phyloP scores from a whole-genome alignment of 1,140 invertebrate genomes.

The Acromyrmex charruanus region DNA sequence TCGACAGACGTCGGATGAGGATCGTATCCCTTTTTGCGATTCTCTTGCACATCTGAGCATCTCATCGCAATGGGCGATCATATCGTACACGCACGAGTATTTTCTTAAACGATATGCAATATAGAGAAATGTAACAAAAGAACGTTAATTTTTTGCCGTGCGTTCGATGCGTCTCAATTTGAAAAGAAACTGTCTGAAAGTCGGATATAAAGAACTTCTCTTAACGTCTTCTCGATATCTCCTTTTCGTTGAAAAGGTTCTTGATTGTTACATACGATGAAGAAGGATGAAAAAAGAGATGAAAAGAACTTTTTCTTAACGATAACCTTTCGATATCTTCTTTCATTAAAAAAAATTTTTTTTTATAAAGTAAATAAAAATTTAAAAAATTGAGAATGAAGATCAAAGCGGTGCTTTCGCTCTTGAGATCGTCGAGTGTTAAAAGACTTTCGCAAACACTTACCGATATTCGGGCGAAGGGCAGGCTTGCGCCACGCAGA shows the following conservation, averaged over 20 bases:
- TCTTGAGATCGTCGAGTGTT: not conserved
- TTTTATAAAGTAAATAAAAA: not conserved
- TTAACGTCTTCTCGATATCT: not conserved
- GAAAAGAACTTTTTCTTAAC: not conserved
- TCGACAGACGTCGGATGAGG: not conserved
- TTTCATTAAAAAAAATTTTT: not conserved
- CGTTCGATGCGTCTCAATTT: not conserved
- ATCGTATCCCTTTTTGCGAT: not conserved
- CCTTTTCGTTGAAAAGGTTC: not conserved
- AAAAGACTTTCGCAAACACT: conserved; percentile 66
- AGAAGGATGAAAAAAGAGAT: not conserved
- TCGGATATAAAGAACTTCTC: not conserved
- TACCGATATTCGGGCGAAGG: conserved; percentile 92
- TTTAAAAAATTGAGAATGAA: not conserved
- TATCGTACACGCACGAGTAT: not conserved
- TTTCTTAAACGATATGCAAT: not conserved
- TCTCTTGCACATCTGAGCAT: not conserved
- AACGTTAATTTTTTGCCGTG: not conserved
- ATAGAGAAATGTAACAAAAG: not conserved
- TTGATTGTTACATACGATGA: not conserved
- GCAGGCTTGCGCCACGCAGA: conserved; percentile 92
- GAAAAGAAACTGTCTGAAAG: not conserved
- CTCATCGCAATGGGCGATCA: not conserved
- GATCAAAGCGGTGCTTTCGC: not conserved
- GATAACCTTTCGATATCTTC: not conserved